Evolutionary conservation across 2,113 vertebrate species (phyloP).

Genomic region (Pteropus alecto): DNA sequence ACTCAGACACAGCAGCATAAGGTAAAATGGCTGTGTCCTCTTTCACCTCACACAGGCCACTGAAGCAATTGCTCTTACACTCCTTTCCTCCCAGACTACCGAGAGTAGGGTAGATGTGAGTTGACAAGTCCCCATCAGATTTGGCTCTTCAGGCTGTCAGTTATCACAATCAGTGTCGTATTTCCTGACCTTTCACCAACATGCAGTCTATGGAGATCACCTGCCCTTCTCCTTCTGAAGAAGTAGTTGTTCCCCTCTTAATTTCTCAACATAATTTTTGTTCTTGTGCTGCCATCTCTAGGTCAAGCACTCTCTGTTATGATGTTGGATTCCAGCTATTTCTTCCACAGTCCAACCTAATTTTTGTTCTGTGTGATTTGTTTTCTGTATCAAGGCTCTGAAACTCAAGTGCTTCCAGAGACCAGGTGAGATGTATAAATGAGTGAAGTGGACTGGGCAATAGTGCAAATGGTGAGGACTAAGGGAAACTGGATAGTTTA

Average conservation of each 20-base stretch:
- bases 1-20: background rate
- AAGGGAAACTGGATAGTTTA: background rate
- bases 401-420: background rate
- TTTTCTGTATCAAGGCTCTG: background rate
- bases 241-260: background rate
- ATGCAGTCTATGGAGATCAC: no score
- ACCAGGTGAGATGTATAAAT: background rate
- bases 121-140: rapidly evolving
- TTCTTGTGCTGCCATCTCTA: background rate
- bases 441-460: background rate
- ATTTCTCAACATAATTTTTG: background rate
- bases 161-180: no score
- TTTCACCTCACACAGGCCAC: background rate
- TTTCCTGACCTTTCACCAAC: background rate
- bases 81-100: background rate
- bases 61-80: background rate
- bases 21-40: background rate
- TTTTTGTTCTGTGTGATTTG: background rate
- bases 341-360: background rate
- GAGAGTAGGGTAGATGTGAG: background rate
- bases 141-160: background rate
- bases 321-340: background rate
- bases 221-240: background rate
- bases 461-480: background rate
- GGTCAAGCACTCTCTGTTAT: background rate